Evolutionary conservation across 2,888 invertebrate species (phyloP), one percentile per base, ranked within the genome.

Genomic region (Lapara coniferarum): DNA sequence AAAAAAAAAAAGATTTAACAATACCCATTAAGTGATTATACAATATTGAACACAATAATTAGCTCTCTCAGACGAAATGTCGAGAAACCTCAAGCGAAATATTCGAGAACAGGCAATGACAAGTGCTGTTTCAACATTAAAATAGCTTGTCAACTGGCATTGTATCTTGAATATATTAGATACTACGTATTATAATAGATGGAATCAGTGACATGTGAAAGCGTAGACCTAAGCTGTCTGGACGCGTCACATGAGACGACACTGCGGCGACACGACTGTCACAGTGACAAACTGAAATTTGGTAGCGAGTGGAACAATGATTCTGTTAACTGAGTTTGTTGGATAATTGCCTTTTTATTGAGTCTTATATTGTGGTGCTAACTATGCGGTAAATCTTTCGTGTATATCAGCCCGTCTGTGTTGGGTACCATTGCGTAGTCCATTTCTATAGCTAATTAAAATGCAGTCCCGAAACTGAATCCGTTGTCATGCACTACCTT

Each of bases 151-250:
- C 46, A 56, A 37, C 59, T 51, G 59, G 16, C 16, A 16, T 12
- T 55, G 56, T 44, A 66, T 14, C 25, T 58, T 57, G 37, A 58
- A 66, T 66, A 58, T 58, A 69, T 58, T 58, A 69, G 49, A 66
- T 25, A 2, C 25, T 25, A 25, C n/a, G n/a, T n/a, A n/a, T n/a
- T 66, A 58, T 58, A 69, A 52, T 58, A 66, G 30, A 66, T 14
- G 57, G 53, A 66, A 14, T 69, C 57, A 66, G 58, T 25, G 52
- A 69, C 51, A 58, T 56, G 57, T 69, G 49, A 69, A 66, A 68
- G 37, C 30, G 59, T 52, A 59, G 67, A 49, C 25, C 25, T 51
- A 16, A 8, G 13, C 44, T 59, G 14, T 58, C 44, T 13, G 68
- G 25, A 37, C 46, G 16, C 13, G 59, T 51, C 49, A 59, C 10